Evolutionary conservation across 2,113 vertebrate genomes (phyloP).

Genomic region (Tupaia chinensis): DNA sequence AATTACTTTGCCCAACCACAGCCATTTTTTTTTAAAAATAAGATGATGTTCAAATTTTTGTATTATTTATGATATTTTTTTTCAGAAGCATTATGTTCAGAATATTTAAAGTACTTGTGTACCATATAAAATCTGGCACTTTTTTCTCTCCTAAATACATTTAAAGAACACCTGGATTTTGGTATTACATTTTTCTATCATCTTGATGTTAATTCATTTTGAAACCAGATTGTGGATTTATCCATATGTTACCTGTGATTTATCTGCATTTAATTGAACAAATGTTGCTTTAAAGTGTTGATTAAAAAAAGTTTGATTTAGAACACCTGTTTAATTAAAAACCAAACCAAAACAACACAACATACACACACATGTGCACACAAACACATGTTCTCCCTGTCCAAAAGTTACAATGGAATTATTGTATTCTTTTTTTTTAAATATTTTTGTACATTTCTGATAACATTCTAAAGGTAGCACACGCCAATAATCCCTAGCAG

Average conservation of each 20-base stretch:
- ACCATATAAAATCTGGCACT: not conserved
- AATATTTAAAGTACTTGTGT: not conserved
- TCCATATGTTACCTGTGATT: constrained; percentile 51
- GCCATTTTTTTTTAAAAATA: not conserved
- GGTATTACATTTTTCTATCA: not conserved
- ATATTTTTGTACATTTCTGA: not conserved
- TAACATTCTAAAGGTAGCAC: not conserved
- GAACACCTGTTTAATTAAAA: constrained; percentile 21
- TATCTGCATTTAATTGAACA: constrained; percentile 55
- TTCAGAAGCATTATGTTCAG: not conserved
- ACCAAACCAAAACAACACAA: not conserved
- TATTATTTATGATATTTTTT: constrained; percentile 4
- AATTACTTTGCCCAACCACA: not conserved
- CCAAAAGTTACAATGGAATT: not conserved
- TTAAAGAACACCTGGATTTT: constrained; percentile 6
- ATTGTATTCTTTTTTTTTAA: not conserved
- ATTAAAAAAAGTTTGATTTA: constrained; percentile 25
- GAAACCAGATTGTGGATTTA: not conserved
- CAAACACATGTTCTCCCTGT: not conserved
- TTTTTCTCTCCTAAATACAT: not conserved
- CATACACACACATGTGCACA: not conserved
- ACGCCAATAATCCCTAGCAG: not conserved
- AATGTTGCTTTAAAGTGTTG: constrained; percentile 18
- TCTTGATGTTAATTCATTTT: constrained; percentile 36
- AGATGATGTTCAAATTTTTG: not conserved